Conservation (phyloP, 2,888 invertebrate species). For the Dimorphilus gyrociliatus region DNA sequence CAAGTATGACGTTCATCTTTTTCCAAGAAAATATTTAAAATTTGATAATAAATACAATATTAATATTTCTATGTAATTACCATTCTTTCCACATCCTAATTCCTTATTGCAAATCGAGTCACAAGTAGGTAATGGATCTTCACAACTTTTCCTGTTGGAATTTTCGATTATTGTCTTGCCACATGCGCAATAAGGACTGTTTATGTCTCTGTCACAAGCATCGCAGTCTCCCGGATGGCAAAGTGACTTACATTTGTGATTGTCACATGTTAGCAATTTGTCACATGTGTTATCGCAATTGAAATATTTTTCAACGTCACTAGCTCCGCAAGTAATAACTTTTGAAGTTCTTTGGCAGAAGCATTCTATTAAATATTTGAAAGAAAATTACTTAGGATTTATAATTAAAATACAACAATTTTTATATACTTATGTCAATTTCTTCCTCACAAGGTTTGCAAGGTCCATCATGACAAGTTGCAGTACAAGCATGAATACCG, state of each 20-base stretch:
- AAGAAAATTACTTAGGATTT: too few species aligned
- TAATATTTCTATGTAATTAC: too few species aligned
- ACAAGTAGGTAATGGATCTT: constrained; percentile 43
- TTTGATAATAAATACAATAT: constrained; percentile 54
- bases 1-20: constrained; percentile 50
- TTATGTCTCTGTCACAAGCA: too few species aligned
- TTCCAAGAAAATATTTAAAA: constrained; percentile 1
- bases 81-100: constrained; percentile 50
- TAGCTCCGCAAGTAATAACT: too few species aligned
- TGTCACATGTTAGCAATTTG: constrained; percentile 30
- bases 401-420: too few species aligned
- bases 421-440: constrained; percentile 18
- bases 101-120: constrained; percentile 53
- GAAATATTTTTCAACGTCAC: too few species aligned
- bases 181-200: constrained; percentile 57
- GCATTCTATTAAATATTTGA: too few species aligned
- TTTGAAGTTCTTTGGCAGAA: too few species aligned
- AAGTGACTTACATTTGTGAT: constrained; percentile 51
- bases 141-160: constrained; percentile 17
- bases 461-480: constrained; percentile 58
- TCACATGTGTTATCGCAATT: too few species aligned
- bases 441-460: constrained; percentile 51
- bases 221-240: constrained; percentile 56
- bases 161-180: constrained; percentile 46
- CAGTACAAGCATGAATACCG: constrained; percentile 54